These are phyloP conservation scores for Pollimyrus isidori DNA, from an alignment of 2,113 vertebrate species.

Conservation along the genomic window DNA sequence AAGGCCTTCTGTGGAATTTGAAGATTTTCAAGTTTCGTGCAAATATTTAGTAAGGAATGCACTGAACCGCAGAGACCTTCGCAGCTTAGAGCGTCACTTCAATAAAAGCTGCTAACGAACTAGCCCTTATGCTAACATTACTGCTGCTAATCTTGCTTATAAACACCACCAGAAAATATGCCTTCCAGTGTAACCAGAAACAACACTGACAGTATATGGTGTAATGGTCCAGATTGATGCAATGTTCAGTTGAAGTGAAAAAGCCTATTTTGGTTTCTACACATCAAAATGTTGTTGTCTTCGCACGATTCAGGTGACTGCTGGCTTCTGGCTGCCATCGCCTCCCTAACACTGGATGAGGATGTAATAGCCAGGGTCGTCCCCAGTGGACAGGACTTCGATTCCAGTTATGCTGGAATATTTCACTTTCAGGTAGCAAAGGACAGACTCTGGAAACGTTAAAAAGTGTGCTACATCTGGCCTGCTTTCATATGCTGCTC, in stretches of 20 bases:
- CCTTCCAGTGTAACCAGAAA: background rate
- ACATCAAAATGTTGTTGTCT: background rate
- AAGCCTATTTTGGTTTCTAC: background rate
- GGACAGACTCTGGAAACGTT: background rate
- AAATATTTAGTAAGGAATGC: background rate
- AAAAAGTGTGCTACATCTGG: conserved; percentile 44
- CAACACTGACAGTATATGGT: background rate
- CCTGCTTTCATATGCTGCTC: conserved; percentile 17
- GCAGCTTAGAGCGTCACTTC: background rate
- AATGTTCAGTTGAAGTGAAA: background rate
- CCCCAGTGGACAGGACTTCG: conserved; percentile 43
- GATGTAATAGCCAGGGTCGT: conserved; percentile 47
- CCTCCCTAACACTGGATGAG: conserved; percentile 62
- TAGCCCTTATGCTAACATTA: background rate
- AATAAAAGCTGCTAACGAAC: background rate
- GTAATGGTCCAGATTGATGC: background rate
- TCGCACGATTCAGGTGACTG: conserved; percentile 52
- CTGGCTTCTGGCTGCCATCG: conserved; percentile 69
- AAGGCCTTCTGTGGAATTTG: background rate
- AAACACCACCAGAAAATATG: background rate
- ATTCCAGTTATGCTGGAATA: conserved; percentile 61
- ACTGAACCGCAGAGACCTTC: background rate
- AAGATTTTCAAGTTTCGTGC: background rate
- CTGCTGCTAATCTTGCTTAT: background rate
- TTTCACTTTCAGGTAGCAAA: conserved; percentile 66